phyloP scores from a whole-genome alignment of 2,888 invertebrate species.

The Oscheius myriophilus region DNA sequence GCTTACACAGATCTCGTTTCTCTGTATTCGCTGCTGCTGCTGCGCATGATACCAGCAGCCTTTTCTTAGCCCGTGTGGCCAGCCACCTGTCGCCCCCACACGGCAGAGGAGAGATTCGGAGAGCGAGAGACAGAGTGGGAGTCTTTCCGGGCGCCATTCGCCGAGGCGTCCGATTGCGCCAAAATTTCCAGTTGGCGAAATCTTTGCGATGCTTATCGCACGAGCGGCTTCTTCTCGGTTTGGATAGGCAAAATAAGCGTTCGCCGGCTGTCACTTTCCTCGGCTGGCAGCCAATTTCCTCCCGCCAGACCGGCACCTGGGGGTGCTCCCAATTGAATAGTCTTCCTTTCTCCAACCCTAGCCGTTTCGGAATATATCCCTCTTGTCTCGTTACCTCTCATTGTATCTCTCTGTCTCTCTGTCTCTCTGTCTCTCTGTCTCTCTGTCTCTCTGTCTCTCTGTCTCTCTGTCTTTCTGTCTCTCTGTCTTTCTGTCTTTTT shows the following conservation, averaged over 20 bases:
- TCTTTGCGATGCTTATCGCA: background rate
- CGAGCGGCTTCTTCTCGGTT: background rate
- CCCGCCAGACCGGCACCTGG: background rate
- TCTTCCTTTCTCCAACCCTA: background rate
- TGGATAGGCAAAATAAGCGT: constrained; percentile 6
- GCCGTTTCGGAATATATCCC: background rate
- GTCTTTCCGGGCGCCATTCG: too few species aligned
- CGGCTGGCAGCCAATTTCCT: background rate
- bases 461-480: background rate
- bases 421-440: background rate
- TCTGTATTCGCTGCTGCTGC: background rate
- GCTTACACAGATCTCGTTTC: too few species aligned
- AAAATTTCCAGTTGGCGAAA: background rate
- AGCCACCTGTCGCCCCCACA: background rate
- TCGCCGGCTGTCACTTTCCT: constrained; percentile 2
- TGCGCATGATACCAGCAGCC: background rate
- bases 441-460: background rate
- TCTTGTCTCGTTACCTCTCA: background rate
- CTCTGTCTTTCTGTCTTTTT: background rate
- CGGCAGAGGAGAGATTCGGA: too few species aligned
- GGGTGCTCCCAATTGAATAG: background rate
- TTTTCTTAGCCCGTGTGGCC: background rate
- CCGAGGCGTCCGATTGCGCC: too few species aligned
- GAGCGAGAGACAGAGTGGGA: too few species aligned
- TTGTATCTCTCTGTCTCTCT: background rate